Percentiles rank a stretch among this genome's conserved stretches.
Evolutionary conservation across 2,113 vertebrate species (phyloP).

Genomic region (Psephotus haematonotus): DNA sequence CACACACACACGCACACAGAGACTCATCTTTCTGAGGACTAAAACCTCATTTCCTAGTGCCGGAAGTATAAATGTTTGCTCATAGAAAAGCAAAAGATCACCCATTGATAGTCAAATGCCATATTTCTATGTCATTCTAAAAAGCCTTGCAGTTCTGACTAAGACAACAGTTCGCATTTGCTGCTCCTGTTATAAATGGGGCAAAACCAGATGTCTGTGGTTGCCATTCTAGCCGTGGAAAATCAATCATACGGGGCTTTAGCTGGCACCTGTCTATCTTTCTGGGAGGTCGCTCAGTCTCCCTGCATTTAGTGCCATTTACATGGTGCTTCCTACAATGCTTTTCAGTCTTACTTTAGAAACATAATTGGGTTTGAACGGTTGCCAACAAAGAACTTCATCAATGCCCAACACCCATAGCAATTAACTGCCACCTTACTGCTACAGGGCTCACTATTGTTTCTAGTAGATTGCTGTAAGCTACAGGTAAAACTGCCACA

Average conservation of each 20-base stretch:
- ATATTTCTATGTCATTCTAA: background rate
- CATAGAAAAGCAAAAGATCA: background rate
- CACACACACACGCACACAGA: accelerated
- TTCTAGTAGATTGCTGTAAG: background rate
- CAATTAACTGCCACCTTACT: conserved; percentile 7
- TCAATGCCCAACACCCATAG: background rate
- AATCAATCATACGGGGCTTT: conserved; percentile 69
- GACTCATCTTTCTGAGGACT: background rate
- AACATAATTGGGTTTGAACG: conserved; percentile 55
- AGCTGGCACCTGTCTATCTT: conserved; percentile 61
- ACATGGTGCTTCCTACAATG: conserved; percentile 29
- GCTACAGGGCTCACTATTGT: background rate
- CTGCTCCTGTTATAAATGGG: background rate
- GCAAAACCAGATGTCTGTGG: conserved; percentile 48
- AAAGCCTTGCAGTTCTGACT: background rate
- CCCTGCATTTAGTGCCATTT: background rate
- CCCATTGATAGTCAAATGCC: background rate
- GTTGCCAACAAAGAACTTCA: conserved; percentile 27
- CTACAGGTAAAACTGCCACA: conserved; percentile 3
- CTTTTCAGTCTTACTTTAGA: conserved; percentile 50
- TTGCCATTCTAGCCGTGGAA: conserved; percentile 47
- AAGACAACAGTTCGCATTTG: background rate
- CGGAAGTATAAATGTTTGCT: background rate
- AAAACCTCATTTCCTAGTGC: background rate
- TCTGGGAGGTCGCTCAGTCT: conserved; percentile 55